Conservation (phyloP, 2,888 invertebrate genomes). For the Schizotus pectinicornis region DNA sequence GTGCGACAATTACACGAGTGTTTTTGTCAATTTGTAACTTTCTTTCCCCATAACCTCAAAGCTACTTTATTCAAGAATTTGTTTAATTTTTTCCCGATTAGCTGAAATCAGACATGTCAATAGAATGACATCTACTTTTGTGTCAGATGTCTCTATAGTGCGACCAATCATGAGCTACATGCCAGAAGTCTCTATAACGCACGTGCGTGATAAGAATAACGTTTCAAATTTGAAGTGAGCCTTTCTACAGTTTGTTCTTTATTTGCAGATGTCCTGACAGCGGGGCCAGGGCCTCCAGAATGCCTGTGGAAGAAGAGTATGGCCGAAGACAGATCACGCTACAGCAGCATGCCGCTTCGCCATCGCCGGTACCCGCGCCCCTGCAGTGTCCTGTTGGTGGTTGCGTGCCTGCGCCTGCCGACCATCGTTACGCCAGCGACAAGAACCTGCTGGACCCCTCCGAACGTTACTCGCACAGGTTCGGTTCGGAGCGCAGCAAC, state of each 20-base stretch:
- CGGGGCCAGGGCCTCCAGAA: conserved; percentile 70
- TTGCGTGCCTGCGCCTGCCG: conserved; percentile 43
- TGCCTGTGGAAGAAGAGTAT: conserved; percentile 62
- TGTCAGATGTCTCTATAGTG: no score
- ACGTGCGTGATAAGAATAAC: no score
- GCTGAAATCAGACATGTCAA: no score
- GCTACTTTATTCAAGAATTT: no score
- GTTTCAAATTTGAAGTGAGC: neutral
- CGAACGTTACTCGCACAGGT: conserved; percentile 40
- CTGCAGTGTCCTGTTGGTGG: conserved; percentile 47
- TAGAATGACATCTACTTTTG: no score
- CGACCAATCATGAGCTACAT: no score
- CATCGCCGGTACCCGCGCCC: conserved; percentile 36
- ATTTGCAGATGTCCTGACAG: conserved; percentile 70
- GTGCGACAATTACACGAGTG: no score
- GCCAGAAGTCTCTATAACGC: no score
- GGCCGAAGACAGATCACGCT: conserved; percentile 39
- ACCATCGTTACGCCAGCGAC: conserved; percentile 40
- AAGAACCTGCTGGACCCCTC: conserved; percentile 35
- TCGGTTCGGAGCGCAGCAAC: conserved; percentile 51
- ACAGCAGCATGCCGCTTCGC: conserved; percentile 39
- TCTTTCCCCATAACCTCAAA: no score
- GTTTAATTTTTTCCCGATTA: no score
- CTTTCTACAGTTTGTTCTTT: no score
- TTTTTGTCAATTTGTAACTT: no score